Evolutionary conservation across 2,888 invertebrate genomes (phyloP).

Genomic region (Lithodes maja): DNA sequence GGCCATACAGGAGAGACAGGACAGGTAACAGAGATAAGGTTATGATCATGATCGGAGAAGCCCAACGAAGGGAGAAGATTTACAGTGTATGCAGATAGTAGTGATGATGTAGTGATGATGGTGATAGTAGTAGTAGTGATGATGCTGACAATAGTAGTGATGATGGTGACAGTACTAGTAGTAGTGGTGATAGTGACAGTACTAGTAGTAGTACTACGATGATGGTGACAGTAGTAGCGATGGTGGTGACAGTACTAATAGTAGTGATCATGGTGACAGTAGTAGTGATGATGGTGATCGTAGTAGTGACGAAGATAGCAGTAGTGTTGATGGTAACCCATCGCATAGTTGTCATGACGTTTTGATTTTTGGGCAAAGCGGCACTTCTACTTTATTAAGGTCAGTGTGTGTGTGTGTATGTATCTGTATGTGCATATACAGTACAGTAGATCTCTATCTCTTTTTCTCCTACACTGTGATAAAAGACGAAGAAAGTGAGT

Average conservation of each 20-base stretch:
- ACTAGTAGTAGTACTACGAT: background rate
- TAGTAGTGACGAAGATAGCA: background rate
- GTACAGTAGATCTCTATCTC: no score
- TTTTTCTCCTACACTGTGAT: no score
- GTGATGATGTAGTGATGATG: background rate
- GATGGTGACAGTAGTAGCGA: background rate
- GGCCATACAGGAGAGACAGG: no score
- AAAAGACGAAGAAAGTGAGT: no score
- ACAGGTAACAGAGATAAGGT: no score
- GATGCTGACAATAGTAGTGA: background rate
- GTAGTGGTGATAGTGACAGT: background rate
- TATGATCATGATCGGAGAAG: no score
- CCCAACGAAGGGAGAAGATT: no score
- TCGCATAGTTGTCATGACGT: background rate
- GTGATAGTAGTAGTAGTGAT: slow-evolving; percentile 5
- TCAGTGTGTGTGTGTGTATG: no score
- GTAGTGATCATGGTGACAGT: background rate
- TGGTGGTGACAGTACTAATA: background rate
- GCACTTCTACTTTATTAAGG: no score
- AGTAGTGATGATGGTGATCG: background rate
- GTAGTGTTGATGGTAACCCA: background rate
- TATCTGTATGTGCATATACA: no score
- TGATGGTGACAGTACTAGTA: background rate
- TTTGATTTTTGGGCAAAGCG: no score
- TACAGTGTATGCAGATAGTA: background rate